Evolutionary conservation across 2,113 vertebrate species (phyloP), one percentile per base, ranked within the genome.

Genomic region (Oceanites oceanicus): DNA sequence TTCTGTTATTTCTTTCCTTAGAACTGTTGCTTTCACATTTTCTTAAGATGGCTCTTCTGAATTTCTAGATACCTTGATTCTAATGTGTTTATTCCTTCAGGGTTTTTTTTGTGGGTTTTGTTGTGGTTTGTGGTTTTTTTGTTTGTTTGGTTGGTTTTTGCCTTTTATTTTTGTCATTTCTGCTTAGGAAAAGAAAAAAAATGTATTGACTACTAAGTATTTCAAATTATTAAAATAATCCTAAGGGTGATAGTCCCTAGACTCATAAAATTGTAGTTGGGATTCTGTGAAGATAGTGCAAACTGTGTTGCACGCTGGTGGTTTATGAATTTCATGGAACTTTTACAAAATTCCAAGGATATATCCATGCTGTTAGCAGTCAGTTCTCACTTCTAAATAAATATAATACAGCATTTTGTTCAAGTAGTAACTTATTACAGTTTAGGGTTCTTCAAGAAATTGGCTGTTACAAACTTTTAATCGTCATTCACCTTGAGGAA

Each of bases 401-500:
- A 29, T 52, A 74, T 75, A 88, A 94, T 81, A 92, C 90, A 75
- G 72, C 75, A 40, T 47, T 88, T 95, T 93, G 72, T 91, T 98
- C 80, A 97, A 81, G 93, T 87, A 94, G 62, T 86, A 94, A 89
- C 70, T 96, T 91, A 95, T 96, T 92, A 76, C 67, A 95, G 94
- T 88, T 96, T 90, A 83, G 81, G 52, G n/a, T 91, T 86, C 65
- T 96, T 94, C 70, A 96, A 90, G 42, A 93, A 97, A 90, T 96
- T 97, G 80, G 87, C 86, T 84, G 82, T 92, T 86, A 88, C 30
- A 86, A 97, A 97, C 97, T 93, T 98, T 96, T 98, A 97, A 98
- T 97, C 70, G 42, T 97, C 95, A 95, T 87, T 98, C 95, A 97
- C 95, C 97, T 94, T 34, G 93, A 97, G 81, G 96, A 94, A 95